Conservation (phyloP, 2,888 invertebrate genomes). For the Eulithis prunata region DNA sequence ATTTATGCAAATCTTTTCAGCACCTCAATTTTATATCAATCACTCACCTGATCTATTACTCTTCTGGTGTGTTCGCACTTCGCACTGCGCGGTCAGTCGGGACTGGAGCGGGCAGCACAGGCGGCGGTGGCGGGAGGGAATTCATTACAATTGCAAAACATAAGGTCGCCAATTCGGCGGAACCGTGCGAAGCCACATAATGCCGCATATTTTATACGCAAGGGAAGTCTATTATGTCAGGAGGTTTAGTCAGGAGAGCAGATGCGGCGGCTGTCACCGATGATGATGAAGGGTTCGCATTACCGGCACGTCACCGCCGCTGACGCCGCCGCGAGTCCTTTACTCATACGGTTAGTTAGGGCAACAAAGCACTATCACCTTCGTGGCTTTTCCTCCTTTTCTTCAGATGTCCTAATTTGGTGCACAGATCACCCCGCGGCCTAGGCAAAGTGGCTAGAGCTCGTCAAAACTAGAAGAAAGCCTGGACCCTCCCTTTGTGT, state of each 20-base stretch:
- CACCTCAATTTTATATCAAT: too few species aligned
- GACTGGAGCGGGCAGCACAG: background rate
- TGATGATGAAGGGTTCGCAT: too few species aligned
- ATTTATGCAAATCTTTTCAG: too few species aligned
- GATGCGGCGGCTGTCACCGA: too few species aligned
- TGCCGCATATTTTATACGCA: constrained; percentile 34
- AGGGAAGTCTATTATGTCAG: constrained; percentile 28
- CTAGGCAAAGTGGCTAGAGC: too few species aligned
- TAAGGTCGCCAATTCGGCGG: constrained; percentile 34
- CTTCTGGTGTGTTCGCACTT: too few species aligned
- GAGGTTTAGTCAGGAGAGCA: background rate
- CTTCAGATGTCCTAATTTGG: constrained; percentile 9
- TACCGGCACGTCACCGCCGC: too few species aligned
- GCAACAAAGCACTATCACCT: constrained; percentile 8
- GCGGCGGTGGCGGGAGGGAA: constrained; percentile 2
- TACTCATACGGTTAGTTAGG: too few species aligned
- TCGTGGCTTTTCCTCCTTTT: background rate
- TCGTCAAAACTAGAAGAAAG: too few species aligned
- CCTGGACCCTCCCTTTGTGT: too few species aligned
- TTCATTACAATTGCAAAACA: constrained; percentile 38
- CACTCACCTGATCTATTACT: too few species aligned
- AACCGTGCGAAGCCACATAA: constrained; percentile 16
- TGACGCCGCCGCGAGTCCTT: background rate
- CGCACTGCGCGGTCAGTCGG: background rate
- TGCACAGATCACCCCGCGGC: background rate